Evolutionary conservation across 2,888 invertebrate genomes (phyloP).

Genomic region (Lamellibrachia columna): DNA sequence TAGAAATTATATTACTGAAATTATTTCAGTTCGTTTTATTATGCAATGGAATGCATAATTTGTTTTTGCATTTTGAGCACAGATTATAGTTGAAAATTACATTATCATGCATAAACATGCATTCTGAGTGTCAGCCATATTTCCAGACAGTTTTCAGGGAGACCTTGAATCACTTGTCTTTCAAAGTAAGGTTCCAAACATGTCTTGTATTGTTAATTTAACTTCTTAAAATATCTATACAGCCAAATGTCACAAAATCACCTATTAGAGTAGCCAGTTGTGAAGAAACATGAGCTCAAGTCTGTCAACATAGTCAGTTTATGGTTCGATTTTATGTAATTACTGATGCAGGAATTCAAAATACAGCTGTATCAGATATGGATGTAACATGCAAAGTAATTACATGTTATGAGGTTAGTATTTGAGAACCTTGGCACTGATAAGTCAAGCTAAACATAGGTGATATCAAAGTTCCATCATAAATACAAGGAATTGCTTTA

Average conservation of each 20-base stretch:
- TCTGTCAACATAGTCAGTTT: neutral
- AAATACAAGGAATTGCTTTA: neutral
- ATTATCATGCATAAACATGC: neutral
- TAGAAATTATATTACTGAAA: too few relatives aligned
- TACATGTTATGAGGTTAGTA: neutral
- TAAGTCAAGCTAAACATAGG: neutral
- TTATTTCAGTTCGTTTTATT: too few relatives aligned
- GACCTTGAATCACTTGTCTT: neutral
- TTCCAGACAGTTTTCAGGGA: neutral
- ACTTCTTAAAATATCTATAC: neutral
- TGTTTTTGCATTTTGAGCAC: too few relatives aligned
- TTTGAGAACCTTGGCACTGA: neutral
- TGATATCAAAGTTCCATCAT: neutral
- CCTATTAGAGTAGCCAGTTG: neutral
- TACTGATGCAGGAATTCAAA: neutral
- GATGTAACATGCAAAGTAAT: neutral
- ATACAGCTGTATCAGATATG: neutral
- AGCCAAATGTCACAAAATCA: neutral
- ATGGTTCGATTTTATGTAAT: neutral
- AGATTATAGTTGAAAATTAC: too few relatives aligned
- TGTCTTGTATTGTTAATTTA: neutral
- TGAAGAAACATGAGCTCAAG: neutral
- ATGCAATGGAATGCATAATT: too few relatives aligned
- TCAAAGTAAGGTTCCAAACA: neutral
- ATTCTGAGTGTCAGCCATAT: neutral